Evolutionary conservation across 2,113 vertebrate species (phyloP).

Genomic region (Leucopsar rothschildi): DNA sequence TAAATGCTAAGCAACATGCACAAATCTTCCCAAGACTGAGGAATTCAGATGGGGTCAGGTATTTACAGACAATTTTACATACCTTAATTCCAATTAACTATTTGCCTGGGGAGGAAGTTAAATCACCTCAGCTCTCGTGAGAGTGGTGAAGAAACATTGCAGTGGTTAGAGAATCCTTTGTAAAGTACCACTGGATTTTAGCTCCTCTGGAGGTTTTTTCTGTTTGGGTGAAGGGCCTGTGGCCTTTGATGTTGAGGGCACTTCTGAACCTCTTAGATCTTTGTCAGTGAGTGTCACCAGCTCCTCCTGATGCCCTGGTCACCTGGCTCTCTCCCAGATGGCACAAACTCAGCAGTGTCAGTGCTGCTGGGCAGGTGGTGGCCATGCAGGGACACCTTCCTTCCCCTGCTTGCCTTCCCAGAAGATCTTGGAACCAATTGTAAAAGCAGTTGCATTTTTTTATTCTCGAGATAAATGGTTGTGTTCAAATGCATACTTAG

Average conservation of each 20-base stretch:
- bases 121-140: background rate
- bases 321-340: fast-evolving
- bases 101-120: background rate
- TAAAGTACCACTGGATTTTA: background rate
- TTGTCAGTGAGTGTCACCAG: background rate
- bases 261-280: background rate
- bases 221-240: background rate
- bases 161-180: background rate
- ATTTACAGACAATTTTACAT: background rate
- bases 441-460: background rate
- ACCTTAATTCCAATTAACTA: background rate
- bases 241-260: background rate
- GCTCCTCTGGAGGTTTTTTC: background rate
- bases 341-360: fast-evolving
- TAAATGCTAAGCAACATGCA: background rate
- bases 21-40: background rate
- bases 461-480: background rate
- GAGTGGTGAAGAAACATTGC: background rate
- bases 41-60: background rate
- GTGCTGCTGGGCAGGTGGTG: background rate
- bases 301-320: background rate
- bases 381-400: background rate
- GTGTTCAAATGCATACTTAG: background rate
- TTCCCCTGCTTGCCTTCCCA: fast-evolving
- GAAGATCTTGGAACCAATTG: background rate